Percentiles rank a stretch among this genome's conserved stretches.
Conservation (phyloP, 2,797 vertebrate species). For the Sciurus carolinensis region DNA sequence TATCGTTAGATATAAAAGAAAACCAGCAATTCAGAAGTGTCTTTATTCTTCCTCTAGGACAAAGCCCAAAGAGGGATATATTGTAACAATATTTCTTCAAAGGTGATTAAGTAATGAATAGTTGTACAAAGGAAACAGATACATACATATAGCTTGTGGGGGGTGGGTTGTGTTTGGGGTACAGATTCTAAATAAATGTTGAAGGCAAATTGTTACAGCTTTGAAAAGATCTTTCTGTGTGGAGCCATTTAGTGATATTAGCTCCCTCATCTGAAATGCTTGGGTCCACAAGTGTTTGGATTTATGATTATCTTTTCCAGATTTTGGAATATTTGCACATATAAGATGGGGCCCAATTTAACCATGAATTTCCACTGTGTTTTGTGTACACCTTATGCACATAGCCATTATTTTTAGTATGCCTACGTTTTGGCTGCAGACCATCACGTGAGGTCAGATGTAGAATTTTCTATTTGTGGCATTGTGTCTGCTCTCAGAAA, state of each 20-base stretch:
- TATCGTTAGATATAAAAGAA: conserved; percentile 2
- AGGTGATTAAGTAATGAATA: neutral
- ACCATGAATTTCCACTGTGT: neutral
- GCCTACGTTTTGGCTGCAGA: neutral
- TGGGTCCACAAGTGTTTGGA: neutral
- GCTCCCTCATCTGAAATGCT: neutral
- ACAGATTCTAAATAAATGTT: neutral
- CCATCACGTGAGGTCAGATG: neutral
- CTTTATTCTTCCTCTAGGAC: neutral
- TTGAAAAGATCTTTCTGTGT: neutral
- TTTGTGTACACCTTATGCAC: neutral
- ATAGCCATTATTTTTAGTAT: neutral
- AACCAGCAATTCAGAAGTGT: neutral
- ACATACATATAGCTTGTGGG: neutral
- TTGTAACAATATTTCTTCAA: neutral
- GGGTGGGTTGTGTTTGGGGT: neutral
- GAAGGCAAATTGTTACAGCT: conserved; percentile 2
- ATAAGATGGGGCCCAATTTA: neutral
- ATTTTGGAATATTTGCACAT: neutral
- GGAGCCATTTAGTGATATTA: neutral
- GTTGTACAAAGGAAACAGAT: neutral
- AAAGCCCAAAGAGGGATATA: conserved; percentile 21
- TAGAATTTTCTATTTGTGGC: neutral
- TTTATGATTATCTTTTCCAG: neutral
- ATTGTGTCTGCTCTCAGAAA: neutral